Evolutionary conservation across 53 echinoderm and acorn worm genomes (phyloP).

Genomic region (Stichopus horrens): DNA sequence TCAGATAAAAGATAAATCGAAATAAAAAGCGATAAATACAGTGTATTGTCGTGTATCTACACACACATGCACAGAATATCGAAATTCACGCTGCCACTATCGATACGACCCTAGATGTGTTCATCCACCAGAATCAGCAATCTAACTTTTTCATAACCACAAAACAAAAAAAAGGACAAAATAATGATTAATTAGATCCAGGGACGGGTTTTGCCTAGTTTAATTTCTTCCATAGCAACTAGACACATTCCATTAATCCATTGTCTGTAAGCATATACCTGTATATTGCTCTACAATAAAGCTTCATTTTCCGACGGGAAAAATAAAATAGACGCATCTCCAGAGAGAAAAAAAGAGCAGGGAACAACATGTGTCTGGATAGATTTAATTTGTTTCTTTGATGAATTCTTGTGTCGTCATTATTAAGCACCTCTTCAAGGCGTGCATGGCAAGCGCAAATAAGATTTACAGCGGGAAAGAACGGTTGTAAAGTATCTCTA

Average conservation of each 20-base stretch:
- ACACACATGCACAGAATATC: too few species aligned
- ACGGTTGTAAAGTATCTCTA: not conserved
- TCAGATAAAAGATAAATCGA: too few species aligned
- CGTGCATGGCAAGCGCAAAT: not conserved
- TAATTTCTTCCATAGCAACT: not conserved
- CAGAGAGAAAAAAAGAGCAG: not conserved
- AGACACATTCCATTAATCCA: not conserved
- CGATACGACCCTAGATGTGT: not conserved
- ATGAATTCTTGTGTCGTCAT: slow-evolving; percentile 20
- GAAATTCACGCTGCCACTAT: too few species aligned
- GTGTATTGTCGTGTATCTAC: too few species aligned
- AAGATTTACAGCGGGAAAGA: slow-evolving; percentile 12
- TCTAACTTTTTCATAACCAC: not conserved
- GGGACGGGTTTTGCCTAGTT: not conserved
- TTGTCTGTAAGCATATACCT: not conserved
- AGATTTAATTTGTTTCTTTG: not conserved
- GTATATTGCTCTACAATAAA: not conserved
- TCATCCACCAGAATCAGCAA: not conserved
- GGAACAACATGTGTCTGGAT: not conserved
- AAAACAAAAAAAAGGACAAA: not conserved
- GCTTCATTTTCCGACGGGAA: not conserved
- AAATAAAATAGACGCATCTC: not conserved
- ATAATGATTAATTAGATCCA: not conserved
- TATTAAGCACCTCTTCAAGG: slow-evolving; percentile 9
- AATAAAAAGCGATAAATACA: too few species aligned